Percentiles rank a stretch among this genome's conserved stretches.
phyloP scores from a whole-genome alignment of 2,888 invertebrate species.

The Mellilla xanthometata region DNA sequence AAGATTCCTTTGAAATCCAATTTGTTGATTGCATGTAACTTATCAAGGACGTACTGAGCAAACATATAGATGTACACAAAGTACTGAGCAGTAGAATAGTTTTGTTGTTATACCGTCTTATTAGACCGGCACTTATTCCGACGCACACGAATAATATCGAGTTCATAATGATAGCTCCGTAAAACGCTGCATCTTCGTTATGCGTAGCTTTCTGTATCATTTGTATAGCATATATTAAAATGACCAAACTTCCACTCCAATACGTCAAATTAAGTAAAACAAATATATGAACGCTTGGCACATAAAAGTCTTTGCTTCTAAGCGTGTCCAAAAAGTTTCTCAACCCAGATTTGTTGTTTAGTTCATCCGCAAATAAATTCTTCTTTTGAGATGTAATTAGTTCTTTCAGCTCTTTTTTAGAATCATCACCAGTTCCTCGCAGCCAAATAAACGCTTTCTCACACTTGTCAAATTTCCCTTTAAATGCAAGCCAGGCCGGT shows the following conservation, averaged over 20 bases:
- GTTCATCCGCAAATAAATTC: not conserved
- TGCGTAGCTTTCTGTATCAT: constrained; percentile 10
- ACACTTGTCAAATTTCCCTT: constrained; percentile 30
- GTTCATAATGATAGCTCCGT: constrained; percentile 12
- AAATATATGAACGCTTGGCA: constrained; percentile 16
- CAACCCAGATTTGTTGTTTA: not conserved
- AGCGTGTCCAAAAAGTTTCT: constrained; percentile 10
- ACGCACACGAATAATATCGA: constrained; percentile 8
- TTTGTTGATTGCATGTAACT: constrained; percentile 16
- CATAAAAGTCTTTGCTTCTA: constrained; percentile 15
- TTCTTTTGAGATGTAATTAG: constrained; percentile 27
- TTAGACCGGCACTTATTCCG: constrained; percentile 1
- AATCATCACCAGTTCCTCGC: constrained; percentile 25
- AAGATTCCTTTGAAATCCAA: constrained; percentile 15
- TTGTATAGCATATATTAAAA: constrained; percentile 15
- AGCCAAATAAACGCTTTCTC: constrained; percentile 27
- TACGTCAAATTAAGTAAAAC: constrained; percentile 14
- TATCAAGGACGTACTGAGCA: constrained; percentile 2
- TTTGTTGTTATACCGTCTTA: constrained; percentile 9
- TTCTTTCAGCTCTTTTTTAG: constrained; percentile 27
- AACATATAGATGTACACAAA: not conserved
- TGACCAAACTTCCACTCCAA: constrained; percentile 15
- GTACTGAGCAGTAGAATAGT: constrained; percentile 5
- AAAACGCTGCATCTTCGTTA: constrained; percentile 10
- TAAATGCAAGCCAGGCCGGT: constrained; percentile 35